Base-by-base conservation (phyloP, 2,888 invertebrate species). In the Hirudinaria manillensis region DNA sequence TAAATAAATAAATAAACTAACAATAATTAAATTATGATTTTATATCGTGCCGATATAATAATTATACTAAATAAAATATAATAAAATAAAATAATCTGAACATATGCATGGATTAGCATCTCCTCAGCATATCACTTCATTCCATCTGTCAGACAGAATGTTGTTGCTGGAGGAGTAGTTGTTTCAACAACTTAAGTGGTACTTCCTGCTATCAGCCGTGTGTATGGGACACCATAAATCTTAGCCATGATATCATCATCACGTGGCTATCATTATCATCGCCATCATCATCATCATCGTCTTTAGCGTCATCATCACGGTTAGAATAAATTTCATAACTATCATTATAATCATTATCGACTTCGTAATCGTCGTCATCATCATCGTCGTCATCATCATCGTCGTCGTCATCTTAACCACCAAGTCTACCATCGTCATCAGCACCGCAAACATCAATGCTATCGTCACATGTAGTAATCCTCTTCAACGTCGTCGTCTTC, bases 361-460 rank as follows among this genome's bases (percentile, higher is more conserved):
- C 27, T 7, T 61, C 61, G 13, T 24, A 3, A 27, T 61, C 61
- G 27, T n/a, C 27, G 61, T 27, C n/a, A 7, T 61, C 67, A 24
- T 29, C 67, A 53, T 53, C 29, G 21, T 61, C 61, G 13, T 61
- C 27, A 61, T 61, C 61, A 61, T 24, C 61, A 27, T 61, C 61
- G 27, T n/a, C 27, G 61, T 27, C n/a, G n/a, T 61, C 67, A 24
- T 29, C 67, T 3, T 67, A 4, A 24, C 32, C 67, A 34, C 21
- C 67, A 67, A 6, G 4, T 6, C 6, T 6, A 67, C 24, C 67
- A 24, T 67, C 3, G 24, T 67, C 67, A 67, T 29, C 67, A 67
- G 3, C 29, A 32, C 24, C 32, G 7, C 24, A 4, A 67, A 4
- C 67, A 34, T 32, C 67, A 34, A 10, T 16, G 24, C 24, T 16